Evolutionary conservation across 2,888 invertebrate species (phyloP).

Genomic region (Hecatera dysodea): DNA sequence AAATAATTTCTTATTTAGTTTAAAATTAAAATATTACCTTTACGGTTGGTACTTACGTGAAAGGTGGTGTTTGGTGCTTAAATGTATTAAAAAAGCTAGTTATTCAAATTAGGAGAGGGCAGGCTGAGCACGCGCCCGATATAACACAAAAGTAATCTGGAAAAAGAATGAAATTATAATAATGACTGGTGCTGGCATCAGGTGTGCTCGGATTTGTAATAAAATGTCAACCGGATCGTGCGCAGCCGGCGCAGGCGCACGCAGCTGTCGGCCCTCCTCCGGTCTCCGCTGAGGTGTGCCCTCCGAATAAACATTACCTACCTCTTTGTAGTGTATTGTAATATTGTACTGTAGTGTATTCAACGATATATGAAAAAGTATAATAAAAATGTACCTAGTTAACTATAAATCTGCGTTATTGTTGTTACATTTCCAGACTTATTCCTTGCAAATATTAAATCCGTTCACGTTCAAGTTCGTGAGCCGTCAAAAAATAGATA

Average conservation of each 20-base stretch:
- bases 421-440: background rate
- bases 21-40: background rate
- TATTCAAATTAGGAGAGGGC: constrained; percentile 64
- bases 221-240: constrained; percentile 85
- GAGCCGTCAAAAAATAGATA: background rate
- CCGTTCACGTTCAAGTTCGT: background rate
- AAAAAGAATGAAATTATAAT: constrained; percentile 82
- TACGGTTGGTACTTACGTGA: constrained; percentile 7
- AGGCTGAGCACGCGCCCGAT: constrained; percentile 75
- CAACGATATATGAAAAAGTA: constrained; percentile 58
- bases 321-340: constrained; percentile 78
- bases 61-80: constrained; percentile 25
- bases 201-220: constrained; percentile 88
- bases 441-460: background rate
- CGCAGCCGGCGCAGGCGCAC: constrained; percentile 86
- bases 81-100: constrained; percentile 37
- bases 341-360: constrained; percentile 73
- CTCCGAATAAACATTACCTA: constrained; percentile 83
- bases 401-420: constrained; percentile 14
- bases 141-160: constrained; percentile 75
- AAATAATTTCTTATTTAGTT: background rate
- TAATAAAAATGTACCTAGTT: constrained; percentile 31
- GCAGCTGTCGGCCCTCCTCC: constrained; percentile 86
- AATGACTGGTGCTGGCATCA: constrained; percentile 87
- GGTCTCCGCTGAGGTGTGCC: constrained; percentile 78